phyloP scores from a whole-genome alignment of 92 coral and sea anemone genomes.

The Zoanthus solanderi region DNA sequence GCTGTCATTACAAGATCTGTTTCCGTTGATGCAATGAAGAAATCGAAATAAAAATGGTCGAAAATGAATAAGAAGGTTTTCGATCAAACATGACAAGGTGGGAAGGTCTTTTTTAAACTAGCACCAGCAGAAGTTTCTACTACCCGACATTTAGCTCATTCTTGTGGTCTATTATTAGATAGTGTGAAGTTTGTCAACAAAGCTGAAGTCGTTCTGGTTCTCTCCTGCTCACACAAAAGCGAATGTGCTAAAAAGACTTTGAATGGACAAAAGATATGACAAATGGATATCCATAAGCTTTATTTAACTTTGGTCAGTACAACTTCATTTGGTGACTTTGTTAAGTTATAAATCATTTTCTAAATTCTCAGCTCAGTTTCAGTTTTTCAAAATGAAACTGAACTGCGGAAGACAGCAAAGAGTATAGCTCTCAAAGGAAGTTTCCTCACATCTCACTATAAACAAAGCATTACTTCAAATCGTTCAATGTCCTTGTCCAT shows the following conservation, averaged over 20 bases:
- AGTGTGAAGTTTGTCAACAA: neutral
- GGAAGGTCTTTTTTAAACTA: conserved; percentile 26
- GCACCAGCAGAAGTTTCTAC: conserved; percentile 13
- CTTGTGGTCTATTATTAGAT: neutral
- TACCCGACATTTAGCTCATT: neutral
- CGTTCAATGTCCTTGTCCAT: neutral
- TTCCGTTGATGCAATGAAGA: neutral
- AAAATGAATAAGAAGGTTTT: neutral
- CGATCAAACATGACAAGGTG: neutral
- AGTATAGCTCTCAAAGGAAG: neutral
- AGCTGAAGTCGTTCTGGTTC: neutral
- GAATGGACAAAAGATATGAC: conserved; percentile 29
- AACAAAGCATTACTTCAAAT: neutral
- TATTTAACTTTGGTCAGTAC: conserved; percentile 15
- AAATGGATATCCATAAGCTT: neutral
- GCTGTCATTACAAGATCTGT: neutral
- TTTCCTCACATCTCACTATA: neutral
- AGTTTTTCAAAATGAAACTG: neutral
- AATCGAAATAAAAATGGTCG: neutral
- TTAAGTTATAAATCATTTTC: neutral
- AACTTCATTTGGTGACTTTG: neutral
- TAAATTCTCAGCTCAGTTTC: neutral
- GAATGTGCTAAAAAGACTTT: neutral
- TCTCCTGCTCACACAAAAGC: conserved; percentile 20
- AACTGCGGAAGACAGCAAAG: too few species aligned